These are phyloP conservation scores for Turnix velox DNA, from an alignment of 2,113 vertebrate species.

Conservation along the genomic window DNA sequence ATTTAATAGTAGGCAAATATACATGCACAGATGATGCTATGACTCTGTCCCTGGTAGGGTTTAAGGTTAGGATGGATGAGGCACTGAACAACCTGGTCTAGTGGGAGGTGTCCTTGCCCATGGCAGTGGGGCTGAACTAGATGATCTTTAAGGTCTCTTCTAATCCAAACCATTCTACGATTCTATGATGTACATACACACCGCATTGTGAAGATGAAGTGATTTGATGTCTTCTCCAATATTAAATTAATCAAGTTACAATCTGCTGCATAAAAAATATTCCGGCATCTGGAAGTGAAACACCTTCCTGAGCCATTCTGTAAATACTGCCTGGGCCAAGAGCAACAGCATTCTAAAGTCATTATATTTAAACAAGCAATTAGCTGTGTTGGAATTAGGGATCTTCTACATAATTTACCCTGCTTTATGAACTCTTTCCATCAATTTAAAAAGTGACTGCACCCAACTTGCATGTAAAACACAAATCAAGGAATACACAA, in stretches of 20 bases:
- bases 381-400: background rate
- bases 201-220: no score
- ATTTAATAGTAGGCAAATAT: background rate
- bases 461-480: background rate
- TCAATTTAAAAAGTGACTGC: background rate
- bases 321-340: background rate
- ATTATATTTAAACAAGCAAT: background rate
- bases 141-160: no score
- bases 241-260: background rate
- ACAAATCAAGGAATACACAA: background rate
- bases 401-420: background rate
- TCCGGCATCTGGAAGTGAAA: background rate
- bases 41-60: no score
- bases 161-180: no score
- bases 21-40: no score
- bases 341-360: background rate
- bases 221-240: background rate
- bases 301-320: background rate
- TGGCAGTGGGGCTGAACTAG: no score
- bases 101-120: no score
- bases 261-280: background rate
- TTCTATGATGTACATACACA: fast-evolving
- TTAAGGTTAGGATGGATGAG: no score
- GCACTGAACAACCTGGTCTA: no score
- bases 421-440: background rate